Evolutionary conservation across 2,113 vertebrate species (phyloP).

Genomic region (Naja naja): DNA sequence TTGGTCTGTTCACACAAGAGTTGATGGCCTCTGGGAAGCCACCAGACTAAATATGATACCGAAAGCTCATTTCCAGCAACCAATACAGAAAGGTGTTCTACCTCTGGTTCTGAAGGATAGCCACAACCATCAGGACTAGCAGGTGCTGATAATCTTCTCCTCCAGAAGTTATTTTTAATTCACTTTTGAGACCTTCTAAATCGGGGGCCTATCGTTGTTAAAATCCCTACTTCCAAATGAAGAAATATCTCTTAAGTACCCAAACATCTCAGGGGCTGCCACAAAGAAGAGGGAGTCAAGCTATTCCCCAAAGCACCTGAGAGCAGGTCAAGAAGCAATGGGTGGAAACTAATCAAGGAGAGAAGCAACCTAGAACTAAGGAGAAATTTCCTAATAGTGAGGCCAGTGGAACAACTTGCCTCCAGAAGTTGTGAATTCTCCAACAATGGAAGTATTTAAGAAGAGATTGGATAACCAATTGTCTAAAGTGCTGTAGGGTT

Average conservation of each 20-base stretch:
- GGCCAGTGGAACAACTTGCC: too few species aligned
- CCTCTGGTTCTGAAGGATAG: background rate
- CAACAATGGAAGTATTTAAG: too few species aligned
- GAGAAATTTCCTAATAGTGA: too few species aligned
- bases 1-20: background rate
- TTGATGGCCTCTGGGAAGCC: background rate
- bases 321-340: too few species aligned
- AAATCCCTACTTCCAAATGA: background rate
- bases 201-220: background rate
- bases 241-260: background rate
- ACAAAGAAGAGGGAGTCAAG: too few species aligned
- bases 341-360: too few species aligned
- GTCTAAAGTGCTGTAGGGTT: too few species aligned
- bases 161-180: background rate
- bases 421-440: too few species aligned
- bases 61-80: background rate
- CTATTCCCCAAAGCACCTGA: too few species aligned
- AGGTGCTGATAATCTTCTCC: background rate
- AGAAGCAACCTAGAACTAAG: too few species aligned
- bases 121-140: background rate
- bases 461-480: too few species aligned
- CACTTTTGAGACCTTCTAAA: background rate
- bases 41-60: background rate
- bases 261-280: background rate
- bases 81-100: background rate